Conservation (phyloP, 2,888 invertebrate species). For the Plemyria rubiginata region DNA sequence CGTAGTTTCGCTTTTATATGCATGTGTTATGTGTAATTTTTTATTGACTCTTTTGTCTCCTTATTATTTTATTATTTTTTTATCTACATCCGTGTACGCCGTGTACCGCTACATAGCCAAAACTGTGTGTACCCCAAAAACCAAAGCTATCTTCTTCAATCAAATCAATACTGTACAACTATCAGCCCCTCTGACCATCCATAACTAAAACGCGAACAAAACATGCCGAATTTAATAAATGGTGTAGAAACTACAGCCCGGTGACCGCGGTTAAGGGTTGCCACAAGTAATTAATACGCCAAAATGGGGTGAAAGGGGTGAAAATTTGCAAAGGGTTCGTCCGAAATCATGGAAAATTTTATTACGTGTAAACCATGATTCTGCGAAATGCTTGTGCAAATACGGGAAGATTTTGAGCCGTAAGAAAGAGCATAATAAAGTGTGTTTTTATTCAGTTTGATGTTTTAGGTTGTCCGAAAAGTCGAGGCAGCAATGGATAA, state of each 20-base stretch:
- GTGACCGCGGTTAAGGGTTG: constrained; percentile 18
- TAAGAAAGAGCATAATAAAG: too few relatives aligned
- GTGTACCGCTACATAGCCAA: neutral
- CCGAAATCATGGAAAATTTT: constrained; percentile 15
- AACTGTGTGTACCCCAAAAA: neutral
- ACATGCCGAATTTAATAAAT: constrained; percentile 33
- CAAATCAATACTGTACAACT: constrained; percentile 1
- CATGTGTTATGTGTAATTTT: too few relatives aligned
- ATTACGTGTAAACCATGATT: constrained; percentile 17
- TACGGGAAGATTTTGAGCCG: neutral
- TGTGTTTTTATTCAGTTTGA: too few relatives aligned
- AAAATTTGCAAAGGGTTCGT: constrained; percentile 14
- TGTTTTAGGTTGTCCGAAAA: too few relatives aligned
- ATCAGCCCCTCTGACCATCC: constrained; percentile 12
- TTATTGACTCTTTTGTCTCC: too few relatives aligned
- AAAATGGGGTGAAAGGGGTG: constrained; percentile 10
- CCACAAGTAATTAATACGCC: constrained; percentile 28
- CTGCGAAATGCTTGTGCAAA: neutral
- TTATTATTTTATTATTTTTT: too few relatives aligned
- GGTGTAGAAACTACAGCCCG: constrained; percentile 16
- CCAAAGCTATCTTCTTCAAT: neutral
- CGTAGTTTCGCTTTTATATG: too few relatives aligned
- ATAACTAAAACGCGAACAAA: constrained; percentile 27
- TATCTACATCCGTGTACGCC: too few relatives aligned
- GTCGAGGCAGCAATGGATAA: too few relatives aligned